Conservation (phyloP, 2,888 invertebrate genomes). For the Acholoe squamosa region DNA sequence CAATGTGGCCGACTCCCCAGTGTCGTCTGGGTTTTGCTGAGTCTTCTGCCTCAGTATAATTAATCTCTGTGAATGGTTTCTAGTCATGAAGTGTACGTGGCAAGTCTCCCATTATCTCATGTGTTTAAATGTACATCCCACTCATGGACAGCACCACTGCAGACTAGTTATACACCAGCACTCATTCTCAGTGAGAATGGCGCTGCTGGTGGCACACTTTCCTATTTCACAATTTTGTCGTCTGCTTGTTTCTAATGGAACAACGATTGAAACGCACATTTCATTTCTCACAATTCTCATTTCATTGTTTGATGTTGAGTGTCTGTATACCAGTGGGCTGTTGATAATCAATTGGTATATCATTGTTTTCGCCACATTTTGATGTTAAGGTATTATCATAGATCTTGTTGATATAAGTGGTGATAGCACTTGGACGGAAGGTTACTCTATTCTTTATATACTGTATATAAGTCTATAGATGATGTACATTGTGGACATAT, state of each 20-base stretch:
- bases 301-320: constrained; percentile 26
- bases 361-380: constrained; percentile 6
- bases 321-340: background rate
- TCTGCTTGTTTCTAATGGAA: background rate
- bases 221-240: too few relatives aligned
- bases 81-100: constrained; percentile 46
- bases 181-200: too few relatives aligned
- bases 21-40: background rate
- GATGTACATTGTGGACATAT: constrained; percentile 48
- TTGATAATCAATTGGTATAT: background rate
- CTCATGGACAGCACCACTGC: background rate
- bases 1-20: background rate
- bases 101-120: background rate
- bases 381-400: constrained; percentile 32
- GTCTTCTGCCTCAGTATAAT: constrained; percentile 40
- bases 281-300: constrained; percentile 14
- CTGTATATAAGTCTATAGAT: constrained; percentile 27
- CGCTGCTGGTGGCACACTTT: too few relatives aligned
- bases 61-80: constrained; percentile 44
- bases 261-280: background rate
- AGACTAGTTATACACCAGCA: background rate
- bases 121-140: background rate
- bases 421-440: constrained; percentile 18
- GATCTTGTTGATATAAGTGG: background rate
- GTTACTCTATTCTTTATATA: background rate